phyloP scores from a whole-genome alignment of 2,113 vertebrate species.

The Malurus elegans region DNA sequence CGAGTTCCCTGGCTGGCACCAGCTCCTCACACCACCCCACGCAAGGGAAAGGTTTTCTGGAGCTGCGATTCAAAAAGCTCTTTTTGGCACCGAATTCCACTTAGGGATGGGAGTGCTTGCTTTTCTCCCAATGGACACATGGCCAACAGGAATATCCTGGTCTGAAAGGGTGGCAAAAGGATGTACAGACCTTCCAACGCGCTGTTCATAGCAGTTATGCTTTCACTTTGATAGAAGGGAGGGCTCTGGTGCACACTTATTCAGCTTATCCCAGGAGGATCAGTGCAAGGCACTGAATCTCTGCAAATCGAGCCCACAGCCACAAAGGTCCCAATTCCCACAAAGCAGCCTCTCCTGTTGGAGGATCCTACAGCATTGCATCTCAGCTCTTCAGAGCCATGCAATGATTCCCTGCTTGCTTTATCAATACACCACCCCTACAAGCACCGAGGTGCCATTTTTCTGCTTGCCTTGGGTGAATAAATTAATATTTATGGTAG shows the following conservation, averaged over 20 bases:
- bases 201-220: background rate
- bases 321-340: background rate
- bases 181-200: background rate
- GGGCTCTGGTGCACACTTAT: background rate
- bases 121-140: rapidly evolving
- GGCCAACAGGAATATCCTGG: background rate
- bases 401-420: background rate
- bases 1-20: background rate
- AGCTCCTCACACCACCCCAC: background rate
- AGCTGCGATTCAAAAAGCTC: background rate
- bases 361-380: background rate
- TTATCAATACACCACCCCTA: background rate
- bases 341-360: background rate
- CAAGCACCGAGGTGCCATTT: background rate
- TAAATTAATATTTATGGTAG: background rate
- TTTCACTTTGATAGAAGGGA: background rate
- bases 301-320: background rate
- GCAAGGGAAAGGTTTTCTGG: background rate
- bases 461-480: background rate
- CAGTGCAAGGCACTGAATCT: background rate
- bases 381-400: background rate
- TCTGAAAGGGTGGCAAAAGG: background rate
- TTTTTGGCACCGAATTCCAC: background rate
- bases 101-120: background rate
- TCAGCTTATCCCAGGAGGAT: background rate